phyloP scores from a whole-genome alignment of 2,797 vertebrate species.

The Lindbergichthys nudifrons region DNA sequence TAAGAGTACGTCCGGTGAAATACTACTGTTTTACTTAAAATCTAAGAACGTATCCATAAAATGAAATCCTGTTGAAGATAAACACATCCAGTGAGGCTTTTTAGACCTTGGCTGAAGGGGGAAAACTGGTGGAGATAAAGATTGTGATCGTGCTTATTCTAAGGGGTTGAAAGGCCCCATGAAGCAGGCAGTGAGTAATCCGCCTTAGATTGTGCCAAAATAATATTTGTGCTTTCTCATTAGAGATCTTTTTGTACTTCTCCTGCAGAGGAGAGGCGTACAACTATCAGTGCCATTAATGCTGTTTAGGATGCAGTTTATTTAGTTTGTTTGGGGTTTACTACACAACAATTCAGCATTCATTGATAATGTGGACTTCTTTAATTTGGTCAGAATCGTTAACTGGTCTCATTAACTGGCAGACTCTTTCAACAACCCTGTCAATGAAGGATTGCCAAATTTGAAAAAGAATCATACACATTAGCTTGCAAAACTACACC shows the following conservation, averaged over 20 bases:
- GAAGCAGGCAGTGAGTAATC: conserved; percentile 5
- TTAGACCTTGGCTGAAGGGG: background rate
- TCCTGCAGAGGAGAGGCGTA: conserved; percentile 8
- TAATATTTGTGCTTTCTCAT: conserved; percentile 15
- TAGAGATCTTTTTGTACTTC: conserved; percentile 18
- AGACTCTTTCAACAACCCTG: background rate
- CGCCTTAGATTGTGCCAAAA: background rate
- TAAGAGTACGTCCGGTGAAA: conserved; percentile 29
- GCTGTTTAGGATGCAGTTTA: conserved; percentile 2
- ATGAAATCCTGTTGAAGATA: conserved; percentile 8
- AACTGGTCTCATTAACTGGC: background rate
- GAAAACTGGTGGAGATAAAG: background rate
- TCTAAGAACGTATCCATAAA: conserved; percentile 26
- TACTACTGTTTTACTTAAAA: conserved; percentile 21
- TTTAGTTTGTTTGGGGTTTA: background rate
- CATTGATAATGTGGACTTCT: background rate
- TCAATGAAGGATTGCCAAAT: conserved; percentile 1
- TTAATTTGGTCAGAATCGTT: conserved; percentile 24
- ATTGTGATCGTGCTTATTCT: background rate
- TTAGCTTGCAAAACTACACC: background rate
- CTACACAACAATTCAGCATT: background rate
- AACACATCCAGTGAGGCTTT: conserved; percentile 5
- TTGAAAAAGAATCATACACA: background rate
- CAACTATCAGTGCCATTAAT: conserved; percentile 4
- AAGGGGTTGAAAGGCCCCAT: background rate